A percentile compares a stretch with the other conserved stretches of the same genome.
Evolutionary conservation across 2,797 vertebrate genomes (phyloP).

Genomic region (Acanthornis magna): DNA sequence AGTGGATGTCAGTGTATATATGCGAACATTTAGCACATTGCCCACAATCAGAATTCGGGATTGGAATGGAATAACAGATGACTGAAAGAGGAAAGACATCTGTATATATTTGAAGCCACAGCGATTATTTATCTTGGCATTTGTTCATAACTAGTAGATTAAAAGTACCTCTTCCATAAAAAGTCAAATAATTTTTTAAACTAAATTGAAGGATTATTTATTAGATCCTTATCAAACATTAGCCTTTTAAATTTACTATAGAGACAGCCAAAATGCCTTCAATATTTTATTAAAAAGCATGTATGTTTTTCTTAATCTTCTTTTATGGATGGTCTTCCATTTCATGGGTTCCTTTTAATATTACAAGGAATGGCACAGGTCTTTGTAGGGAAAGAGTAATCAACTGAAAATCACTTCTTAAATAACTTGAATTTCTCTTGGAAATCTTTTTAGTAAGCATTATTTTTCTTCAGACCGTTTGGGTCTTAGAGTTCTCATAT

Average conservation of each 20-base stretch:
- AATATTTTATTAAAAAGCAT: not conserved
- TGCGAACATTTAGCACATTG: slow-evolving; percentile 27
- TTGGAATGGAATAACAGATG: not conserved
- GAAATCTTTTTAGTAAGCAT: not conserved
- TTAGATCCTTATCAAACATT: not conserved
- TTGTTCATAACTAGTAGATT: slow-evolving; percentile 19
- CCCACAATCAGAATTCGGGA: not conserved
- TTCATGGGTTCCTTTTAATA: not conserved
- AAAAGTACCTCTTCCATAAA: not conserved
- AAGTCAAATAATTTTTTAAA: not conserved
- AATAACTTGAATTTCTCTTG: not conserved
- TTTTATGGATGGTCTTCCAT: not conserved
- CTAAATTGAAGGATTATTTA: not conserved
- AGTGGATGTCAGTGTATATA: not conserved
- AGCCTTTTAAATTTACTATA: not conserved
- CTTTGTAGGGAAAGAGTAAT: not conserved
- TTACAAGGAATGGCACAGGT: not conserved
- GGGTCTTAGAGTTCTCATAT: not conserved
- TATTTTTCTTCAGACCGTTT: not conserved
- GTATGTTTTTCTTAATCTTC: not conserved
- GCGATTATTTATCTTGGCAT: not conserved
- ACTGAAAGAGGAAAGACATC: slow-evolving; percentile 26
- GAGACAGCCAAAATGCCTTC: not conserved
- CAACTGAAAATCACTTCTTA: not conserved
- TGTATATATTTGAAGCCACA: slow-evolving; percentile 16